Conservation (phyloP, 2,113 vertebrate genomes). For the Cardinalis cardinalis region DNA sequence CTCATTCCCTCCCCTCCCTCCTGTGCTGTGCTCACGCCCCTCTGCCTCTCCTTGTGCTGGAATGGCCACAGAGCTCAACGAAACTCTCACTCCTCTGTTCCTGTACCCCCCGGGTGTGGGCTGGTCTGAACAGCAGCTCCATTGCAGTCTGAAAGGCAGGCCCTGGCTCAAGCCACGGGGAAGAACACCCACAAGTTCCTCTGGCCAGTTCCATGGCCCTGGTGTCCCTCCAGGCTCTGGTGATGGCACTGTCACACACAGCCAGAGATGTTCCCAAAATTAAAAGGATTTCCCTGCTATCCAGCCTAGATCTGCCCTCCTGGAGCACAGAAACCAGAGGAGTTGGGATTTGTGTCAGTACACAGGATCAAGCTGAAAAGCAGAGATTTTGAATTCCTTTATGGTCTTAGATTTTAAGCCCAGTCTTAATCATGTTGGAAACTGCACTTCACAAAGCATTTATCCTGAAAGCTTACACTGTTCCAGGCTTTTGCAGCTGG, state of each 20-base stretch:
- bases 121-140: no score
- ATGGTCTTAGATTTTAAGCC: background rate
- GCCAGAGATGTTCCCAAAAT: rapidly evolving
- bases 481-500: background rate
- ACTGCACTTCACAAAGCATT: background rate
- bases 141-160: background rate
- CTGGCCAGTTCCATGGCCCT: rapidly evolving
- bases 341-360: background rate
- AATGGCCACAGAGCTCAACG: no score
- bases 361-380: background rate
- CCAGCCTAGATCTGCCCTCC: background rate
- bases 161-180: background rate
- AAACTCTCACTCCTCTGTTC: no score
- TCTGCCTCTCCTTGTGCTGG: background rate
- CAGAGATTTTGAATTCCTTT: background rate
- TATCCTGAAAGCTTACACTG: background rate
- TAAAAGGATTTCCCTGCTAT: background rate
- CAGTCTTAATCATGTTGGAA: background rate
- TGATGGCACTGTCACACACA: rapidly evolving
- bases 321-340: background rate
- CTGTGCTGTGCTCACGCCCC: background rate
- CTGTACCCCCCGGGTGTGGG: background rate
- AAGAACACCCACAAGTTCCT: background rate
- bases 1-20: no score
- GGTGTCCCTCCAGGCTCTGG: background rate